Evolutionary conservation across 2,888 invertebrate species (phyloP), one percentile per base, ranked within the genome.

Genomic region (Tachystola acroxantha): DNA sequence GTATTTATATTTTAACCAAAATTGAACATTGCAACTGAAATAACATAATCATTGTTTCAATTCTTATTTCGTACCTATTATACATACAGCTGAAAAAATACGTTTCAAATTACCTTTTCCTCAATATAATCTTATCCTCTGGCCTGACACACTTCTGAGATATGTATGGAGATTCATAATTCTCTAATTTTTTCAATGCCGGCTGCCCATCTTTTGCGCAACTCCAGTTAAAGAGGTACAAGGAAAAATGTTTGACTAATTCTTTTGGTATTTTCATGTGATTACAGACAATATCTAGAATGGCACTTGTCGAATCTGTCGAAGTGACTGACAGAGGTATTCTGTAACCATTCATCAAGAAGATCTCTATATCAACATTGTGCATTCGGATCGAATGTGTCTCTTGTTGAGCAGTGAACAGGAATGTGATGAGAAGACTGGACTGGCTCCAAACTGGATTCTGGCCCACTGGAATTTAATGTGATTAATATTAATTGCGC

Each of bases 121-220:
- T 90, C 49, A 98, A 88, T 48, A 96, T 92, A 74, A 98, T 91
- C 84, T 92, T 93, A 67, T 92, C 91, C 47, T 91, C 92, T 44
- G 91, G 91, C 50, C 86, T 74, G 40, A 94, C 90, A 72, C 93
- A 91, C 68, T 94, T 94, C 53, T 95, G 92, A 36, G 98, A 96
- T 80, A 98, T 94, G 81, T 94, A 96, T 1, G 99, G 98, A 49
- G 97, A 96, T 89, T 99, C 99, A 88, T 97, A 99, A 75, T 98
- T 95, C 84, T 98, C 96, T 47, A 99, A 86, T 72, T 95, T 96
- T 52, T 98, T 91, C 45, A 97, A 85, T 57, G 97, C 92, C 85
- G 90, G 87, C 62, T 91, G 86, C 28, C 91, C 91, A 60, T 91
- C 89, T 57, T 91, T 91, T 25, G 92, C 92, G 66, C 91, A 91